phyloP scores from a whole-genome alignment of 2,113 vertebrate species.

The Mormyrus lacerda region DNA sequence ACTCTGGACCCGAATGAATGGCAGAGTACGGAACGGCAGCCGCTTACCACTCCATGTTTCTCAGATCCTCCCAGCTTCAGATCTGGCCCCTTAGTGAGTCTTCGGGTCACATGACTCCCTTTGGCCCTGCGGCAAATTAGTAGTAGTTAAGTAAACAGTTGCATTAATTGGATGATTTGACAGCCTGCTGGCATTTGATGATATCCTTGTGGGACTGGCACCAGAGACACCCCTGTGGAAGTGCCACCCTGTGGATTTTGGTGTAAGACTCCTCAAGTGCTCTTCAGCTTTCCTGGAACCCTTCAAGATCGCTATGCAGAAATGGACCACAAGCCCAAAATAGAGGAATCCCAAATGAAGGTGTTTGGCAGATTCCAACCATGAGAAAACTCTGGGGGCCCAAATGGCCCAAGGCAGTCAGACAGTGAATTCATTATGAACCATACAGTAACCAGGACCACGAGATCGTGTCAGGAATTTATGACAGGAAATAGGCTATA shows the following conservation, averaged over 20 bases:
- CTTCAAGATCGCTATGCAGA: neutral
- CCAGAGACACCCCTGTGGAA: neutral
- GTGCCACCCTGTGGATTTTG: neutral
- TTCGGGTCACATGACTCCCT: neutral
- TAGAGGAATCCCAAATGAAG: neutral
- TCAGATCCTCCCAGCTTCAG: neutral
- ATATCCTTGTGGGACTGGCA: neutral
- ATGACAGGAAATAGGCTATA: neutral
- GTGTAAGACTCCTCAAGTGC: neutral
- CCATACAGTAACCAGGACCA: neutral
- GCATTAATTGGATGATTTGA: constrained; percentile 2
- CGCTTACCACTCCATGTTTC: neutral
- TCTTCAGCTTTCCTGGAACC: neutral
- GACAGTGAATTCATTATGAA: neutral
- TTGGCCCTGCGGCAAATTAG: neutral
- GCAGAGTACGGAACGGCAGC: neutral
- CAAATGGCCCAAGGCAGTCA: neutral
- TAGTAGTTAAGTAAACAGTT: constrained; percentile 13
- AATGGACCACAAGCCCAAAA: neutral
- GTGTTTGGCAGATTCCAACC: neutral
- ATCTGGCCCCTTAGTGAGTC: neutral
- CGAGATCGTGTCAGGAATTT: neutral
- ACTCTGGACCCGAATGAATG: neutral
- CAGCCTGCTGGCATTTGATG: neutral
- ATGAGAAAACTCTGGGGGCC: neutral